Evolutionary conservation across 2,113 vertebrate species (phyloP), one percentile per base, ranked within the genome.

Genomic region (Leptosomus discolor): DNA sequence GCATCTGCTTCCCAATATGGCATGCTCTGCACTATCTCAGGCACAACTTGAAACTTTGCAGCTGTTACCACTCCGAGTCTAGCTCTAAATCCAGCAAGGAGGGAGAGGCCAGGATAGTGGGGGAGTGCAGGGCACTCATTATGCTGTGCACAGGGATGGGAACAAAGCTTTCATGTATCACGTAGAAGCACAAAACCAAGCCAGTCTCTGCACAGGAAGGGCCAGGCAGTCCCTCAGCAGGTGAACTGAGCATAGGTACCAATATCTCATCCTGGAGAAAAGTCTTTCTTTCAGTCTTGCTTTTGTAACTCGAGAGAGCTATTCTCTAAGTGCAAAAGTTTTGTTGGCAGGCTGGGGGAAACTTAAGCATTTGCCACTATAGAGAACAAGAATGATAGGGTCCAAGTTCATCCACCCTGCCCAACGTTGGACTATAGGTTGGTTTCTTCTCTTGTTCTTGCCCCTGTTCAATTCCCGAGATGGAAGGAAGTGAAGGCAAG

Each of bases 31-130:
- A 57, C 86, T 85, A 53, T 92, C 94, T 94, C 96, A 96, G 80
- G 86, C 94, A 94, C 77, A 60, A 85, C 81, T 96, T 97, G 97
- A 97, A 96, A 91, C 68, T 57, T 96, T 88, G 74, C 97, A 97
- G 97, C 97, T 97, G 97, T 96, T 96, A 81, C 84, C 71, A 92
- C 77, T 91, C 63, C 19, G 4, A 95, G 54, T 45, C 67, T 63
- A 74, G 67, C 85, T 84, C 92, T 93, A 96, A 96, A 93, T 95
- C 64, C 82, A 76, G 95, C 70, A 37, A 78, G 51, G 70, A 93
- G 56, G 50, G 90, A 95, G 63, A 82, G 81, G 69, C 86, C 11
- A 8, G 56, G 71, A 75, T 22, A 65, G 76, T 19, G 79, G 63
- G 74, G 90, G 82, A 92, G 95, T 64, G 57, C 84, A 91, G 80